Conservation (phyloP, 2,888 invertebrate species). For the Eulithis testata region DNA sequence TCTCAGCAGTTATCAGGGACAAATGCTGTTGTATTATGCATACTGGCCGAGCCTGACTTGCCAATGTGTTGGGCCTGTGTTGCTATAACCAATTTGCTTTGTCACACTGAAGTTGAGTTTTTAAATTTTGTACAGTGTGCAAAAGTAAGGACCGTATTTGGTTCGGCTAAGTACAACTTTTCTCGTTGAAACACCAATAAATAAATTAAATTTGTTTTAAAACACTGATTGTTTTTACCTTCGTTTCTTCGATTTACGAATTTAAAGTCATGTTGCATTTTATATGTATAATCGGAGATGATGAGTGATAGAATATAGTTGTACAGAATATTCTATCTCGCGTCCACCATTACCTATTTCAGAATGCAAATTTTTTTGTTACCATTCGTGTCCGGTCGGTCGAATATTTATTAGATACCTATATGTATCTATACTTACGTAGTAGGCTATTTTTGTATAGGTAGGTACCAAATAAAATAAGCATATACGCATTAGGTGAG, state of each 20-base stretch:
- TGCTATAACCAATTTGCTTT: not conserved
- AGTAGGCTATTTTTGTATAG: constrained; percentile 23
- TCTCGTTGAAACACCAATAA: too few relatives aligned
- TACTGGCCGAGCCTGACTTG: constrained; percentile 41
- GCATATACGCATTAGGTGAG: constrained; percentile 5
- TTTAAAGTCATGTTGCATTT: not conserved
- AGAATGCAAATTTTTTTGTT: constrained; percentile 63
- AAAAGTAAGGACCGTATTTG: too few relatives aligned
- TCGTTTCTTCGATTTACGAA: too few relatives aligned
- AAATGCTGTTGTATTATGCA: constrained; percentile 53
- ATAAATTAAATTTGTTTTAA: too few relatives aligned
- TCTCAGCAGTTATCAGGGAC: constrained; percentile 50
- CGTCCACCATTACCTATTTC: constrained; percentile 53
- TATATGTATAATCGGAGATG: not conserved
- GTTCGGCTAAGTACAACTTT: too few relatives aligned
- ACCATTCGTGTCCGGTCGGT: constrained; percentile 43
- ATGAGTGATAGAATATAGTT: too few relatives aligned
- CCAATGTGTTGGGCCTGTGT: constrained; percentile 12
- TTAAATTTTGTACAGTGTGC: too few relatives aligned
- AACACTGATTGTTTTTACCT: too few relatives aligned
- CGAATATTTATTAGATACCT: constrained; percentile 44
- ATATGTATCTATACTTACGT: constrained; percentile 6
- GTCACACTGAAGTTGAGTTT: not conserved
- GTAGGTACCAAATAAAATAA: constrained; percentile 37
- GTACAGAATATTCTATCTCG: constrained; percentile 5